Conservation (phyloP, 2,797 vertebrate species). For the Rhynchotus rufescens region DNA sequence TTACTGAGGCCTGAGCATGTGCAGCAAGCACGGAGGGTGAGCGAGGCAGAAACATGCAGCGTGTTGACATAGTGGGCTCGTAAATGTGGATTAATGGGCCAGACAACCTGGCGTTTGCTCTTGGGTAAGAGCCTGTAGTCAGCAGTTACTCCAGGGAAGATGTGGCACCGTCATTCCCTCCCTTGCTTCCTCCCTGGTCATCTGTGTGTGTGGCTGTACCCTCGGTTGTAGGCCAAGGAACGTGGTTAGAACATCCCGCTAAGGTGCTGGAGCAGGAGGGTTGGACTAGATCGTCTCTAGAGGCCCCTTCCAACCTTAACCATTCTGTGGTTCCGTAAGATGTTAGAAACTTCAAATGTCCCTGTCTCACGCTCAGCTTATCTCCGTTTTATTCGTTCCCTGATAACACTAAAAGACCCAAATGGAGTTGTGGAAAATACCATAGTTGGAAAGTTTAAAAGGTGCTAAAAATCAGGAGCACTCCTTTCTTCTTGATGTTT, state of each 20-base stretch:
- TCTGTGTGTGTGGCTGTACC: fast-evolving
- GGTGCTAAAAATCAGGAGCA: not conserved
- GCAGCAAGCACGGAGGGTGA: not conserved
- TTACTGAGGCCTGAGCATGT: fast-evolving
- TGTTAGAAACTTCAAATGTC: not conserved
- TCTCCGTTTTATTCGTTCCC: not conserved
- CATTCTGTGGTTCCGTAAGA: no score
- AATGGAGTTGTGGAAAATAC: not conserved
- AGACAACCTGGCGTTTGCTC: not conserved
- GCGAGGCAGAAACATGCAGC: not conserved
- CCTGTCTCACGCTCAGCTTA: not conserved
- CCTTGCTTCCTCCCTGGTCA: not conserved
- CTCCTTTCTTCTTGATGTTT: not conserved
- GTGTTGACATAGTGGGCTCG: not conserved
- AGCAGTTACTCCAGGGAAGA: not conserved
- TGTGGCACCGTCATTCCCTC: not conserved
- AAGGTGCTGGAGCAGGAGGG: no score
- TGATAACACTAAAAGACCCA: not conserved
- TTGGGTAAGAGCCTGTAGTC: not conserved
- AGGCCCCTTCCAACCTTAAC: no score
- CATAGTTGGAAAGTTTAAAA: not conserved
- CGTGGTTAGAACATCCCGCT: not conserved
- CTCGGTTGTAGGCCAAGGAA: fast-evolving
- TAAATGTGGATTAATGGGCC: conserved; percentile 48
- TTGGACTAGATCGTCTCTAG: no score